Percentiles rank a stretch among this genome's conserved stretches.
Conservation (phyloP, 2,888 invertebrate species). For the Perdita meconis region DNA sequence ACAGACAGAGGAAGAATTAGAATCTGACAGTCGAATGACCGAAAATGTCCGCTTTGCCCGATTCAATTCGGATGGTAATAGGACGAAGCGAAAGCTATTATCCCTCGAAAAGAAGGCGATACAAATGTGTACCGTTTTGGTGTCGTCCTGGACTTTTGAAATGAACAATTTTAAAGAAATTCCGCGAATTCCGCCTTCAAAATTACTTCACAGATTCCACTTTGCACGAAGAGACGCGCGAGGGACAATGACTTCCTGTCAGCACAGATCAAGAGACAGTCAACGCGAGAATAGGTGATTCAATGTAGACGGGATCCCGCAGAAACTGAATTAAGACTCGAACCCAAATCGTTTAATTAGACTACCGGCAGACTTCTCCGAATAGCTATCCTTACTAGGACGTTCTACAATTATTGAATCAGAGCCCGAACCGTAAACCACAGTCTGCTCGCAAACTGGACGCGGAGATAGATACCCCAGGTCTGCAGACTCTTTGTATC, state of each 20-base stretch:
- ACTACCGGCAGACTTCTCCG: not conserved
- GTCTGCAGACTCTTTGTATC: no score
- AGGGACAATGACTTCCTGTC: not conserved
- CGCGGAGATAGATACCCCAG: no score
- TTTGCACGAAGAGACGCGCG: not conserved
- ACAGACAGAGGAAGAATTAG: slow-evolving; percentile 35
- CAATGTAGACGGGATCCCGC: not conserved
- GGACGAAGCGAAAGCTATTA: not conserved
- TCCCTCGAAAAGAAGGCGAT: not conserved
- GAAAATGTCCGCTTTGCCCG: no score
- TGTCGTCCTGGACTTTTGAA: not conserved
- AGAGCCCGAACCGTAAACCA: no score
- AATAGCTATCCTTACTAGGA: not conserved
- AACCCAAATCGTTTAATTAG: not conserved
- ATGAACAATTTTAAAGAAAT: not conserved
- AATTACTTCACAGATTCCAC: not conserved
- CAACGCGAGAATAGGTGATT: not conserved
- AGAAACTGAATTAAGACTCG: slow-evolving; percentile 1
- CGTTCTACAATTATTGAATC: no score
- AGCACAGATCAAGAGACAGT: slow-evolving; percentile 1
- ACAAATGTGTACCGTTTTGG: not conserved
- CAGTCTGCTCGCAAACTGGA: no score
- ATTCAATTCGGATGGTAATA: not conserved
- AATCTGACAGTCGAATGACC: not conserved
- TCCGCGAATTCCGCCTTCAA: not conserved